Percentiles rank a stretch among this genome's conserved stretches.
Conservation (phyloP, 2,888 invertebrate species). For the Zygogramma bicolorata region DNA sequence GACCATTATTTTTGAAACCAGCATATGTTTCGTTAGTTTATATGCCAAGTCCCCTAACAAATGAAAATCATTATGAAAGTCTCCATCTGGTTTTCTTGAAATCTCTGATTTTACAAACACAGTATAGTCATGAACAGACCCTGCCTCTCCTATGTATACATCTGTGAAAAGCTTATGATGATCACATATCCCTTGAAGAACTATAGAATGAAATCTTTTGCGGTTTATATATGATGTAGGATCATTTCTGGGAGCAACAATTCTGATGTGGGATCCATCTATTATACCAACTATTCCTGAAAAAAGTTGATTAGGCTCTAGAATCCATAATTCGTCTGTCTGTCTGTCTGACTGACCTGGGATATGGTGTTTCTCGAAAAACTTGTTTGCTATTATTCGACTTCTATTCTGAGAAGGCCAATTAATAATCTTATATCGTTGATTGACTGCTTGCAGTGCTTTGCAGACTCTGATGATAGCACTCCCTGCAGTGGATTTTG, state of each 20-base stretch:
- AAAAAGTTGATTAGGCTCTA: no score
- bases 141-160: constrained; percentile 31
- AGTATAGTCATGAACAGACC: constrained; percentile 37
- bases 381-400: background rate
- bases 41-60: constrained; percentile 11
- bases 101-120: constrained; percentile 29
- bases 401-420: background rate
- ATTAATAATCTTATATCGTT: constrained; percentile 3
- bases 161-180: constrained; percentile 29
- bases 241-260: constrained; percentile 36
- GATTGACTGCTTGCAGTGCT: background rate
- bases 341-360: background rate
- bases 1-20: constrained; percentile 6
- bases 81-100: background rate
- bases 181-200: constrained; percentile 10
- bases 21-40: background rate
- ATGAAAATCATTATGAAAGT: background rate
- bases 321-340: no score
- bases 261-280: constrained; percentile 42
- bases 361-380: constrained; percentile 3
- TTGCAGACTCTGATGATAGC: constrained; percentile 8
- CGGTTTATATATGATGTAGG: constrained; percentile 40
- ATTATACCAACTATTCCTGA: background rate
- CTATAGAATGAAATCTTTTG: constrained; percentile 35
- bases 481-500: constrained; percentile 1